phyloP scores from a whole-genome alignment of 2,797 vertebrate species.

The Gallinago stenura region DNA sequence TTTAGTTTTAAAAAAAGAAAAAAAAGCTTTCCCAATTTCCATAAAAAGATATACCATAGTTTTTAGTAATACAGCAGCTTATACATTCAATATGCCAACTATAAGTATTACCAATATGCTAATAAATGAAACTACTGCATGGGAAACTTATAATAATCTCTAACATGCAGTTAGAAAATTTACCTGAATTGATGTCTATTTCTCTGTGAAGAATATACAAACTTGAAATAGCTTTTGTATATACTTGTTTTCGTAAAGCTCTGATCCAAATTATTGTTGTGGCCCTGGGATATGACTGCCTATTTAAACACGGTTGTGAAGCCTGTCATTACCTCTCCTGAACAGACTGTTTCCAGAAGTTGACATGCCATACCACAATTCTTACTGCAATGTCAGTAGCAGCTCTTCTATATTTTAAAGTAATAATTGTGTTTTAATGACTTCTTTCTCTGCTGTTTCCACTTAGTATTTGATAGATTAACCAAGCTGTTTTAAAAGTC shows the following conservation, averaged over 20 bases:
- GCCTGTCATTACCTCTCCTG: neutral
- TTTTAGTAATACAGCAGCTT: neutral
- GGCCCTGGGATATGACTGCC: fast-evolving
- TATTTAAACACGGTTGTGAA: neutral
- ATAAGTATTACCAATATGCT: neutral
- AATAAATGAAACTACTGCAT: neutral
- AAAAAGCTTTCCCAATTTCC: neutral
- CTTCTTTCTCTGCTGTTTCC: neutral
- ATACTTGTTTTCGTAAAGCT: neutral
- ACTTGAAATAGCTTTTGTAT: neutral
- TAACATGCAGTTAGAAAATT: neutral
- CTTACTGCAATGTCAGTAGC: neutral
- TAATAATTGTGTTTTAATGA: neutral
- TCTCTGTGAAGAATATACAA: neutral
- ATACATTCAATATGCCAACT: neutral
- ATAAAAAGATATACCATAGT: neutral
- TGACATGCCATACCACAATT: neutral
- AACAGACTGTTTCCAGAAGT: neutral
- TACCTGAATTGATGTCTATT: neutral
- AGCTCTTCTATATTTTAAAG: neutral
- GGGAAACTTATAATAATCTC: neutral
- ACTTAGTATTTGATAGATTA: neutral
- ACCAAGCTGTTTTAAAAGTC: neutral
- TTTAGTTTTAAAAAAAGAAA: neutral
- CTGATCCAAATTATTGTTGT: neutral